Evolutionary conservation across 2,888 invertebrate species (phyloP).

Genomic region (Luperina nickerlii): DNA sequence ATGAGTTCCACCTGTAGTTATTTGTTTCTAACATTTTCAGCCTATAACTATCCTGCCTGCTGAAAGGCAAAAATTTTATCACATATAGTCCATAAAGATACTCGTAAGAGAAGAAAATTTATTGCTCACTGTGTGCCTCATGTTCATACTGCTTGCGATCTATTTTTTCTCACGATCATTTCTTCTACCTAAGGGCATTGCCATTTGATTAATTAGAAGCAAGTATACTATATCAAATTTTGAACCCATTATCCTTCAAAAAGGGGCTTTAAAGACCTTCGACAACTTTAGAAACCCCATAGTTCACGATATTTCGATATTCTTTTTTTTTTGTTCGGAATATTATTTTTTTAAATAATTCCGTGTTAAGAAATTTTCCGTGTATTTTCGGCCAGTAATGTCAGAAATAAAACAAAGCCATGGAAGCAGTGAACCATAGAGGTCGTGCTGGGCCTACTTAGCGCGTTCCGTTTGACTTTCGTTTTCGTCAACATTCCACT

Average conservation of each 20-base stretch:
- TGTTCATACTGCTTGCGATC: neutral
- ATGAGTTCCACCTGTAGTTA: neutral
- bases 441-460: constrained; percentile 58
- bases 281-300: neutral
- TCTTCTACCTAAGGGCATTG: constrained; percentile 7
- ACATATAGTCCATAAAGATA: too few species aligned
- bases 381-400: constrained; percentile 25
- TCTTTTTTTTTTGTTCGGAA: neutral
- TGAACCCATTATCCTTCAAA: neutral
- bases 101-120: neutral
- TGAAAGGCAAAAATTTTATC: neutral
- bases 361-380: neutral
- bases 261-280: neutral
- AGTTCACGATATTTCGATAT: neutral
- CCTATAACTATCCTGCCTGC: neutral
- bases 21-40: neutral
- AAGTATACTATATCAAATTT: neutral
- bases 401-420: constrained; percentile 53
- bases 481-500: constrained; percentile 79
- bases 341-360: neutral
- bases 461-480: constrained; percentile 75
- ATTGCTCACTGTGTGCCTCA: neutral
- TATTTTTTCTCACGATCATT: constrained; percentile 12
- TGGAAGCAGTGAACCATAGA: constrained; percentile 55
- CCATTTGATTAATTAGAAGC: neutral